Evolutionary conservation across 2,113 vertebrate species (phyloP), one percentile per base, ranked within the genome.

Genomic region (Hippocampus guttulatus): DNA sequence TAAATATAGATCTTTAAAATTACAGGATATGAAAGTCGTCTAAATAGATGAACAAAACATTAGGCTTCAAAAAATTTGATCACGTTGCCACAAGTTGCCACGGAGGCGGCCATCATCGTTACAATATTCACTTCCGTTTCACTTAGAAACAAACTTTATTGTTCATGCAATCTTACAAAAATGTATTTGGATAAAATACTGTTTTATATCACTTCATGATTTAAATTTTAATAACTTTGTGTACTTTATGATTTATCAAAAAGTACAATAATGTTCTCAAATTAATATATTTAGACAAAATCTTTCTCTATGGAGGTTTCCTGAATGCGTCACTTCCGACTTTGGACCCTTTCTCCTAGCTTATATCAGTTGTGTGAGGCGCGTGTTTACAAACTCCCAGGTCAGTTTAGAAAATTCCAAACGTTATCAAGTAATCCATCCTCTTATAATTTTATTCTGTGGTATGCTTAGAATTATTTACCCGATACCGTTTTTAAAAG

Each of bases 311-410:
- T 1, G 6, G 23, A 11, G 2, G 8, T 1, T 12, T 70, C 47
- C 12, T 80, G 1, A 6, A 0, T 1, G 0, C 85, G 81, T 81
- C 80, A 90, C 76, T 83, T 89, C 89, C 87, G 68, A 21, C 1
- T 1, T 2, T 70, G 67, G 0, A 49, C 84, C 87, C 72, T 86
- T 88, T 84, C 81, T 73, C 74, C 38, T 23, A 49, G 12, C 73
- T 10, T 64, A 77, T 68, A 4, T 69, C 78, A 38, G 38, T 65
- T 65, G 83, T 77, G 85, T 64, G 74, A 75, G 11, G 81, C 84
- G 81, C 89, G 89, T 90, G 89, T 85, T 78, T 85, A 88, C 83
- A 87, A 77, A 76, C 76, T 89, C 85, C 74, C 88, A 88, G 88
- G 89, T 90, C 15, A 67, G 85, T 87, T 69, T 6, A 23, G 15